These are phyloP conservation scores for Eudorcas thomsonii DNA, from an alignment of 2,113 vertebrate species.

Conservation along the genomic window DNA sequence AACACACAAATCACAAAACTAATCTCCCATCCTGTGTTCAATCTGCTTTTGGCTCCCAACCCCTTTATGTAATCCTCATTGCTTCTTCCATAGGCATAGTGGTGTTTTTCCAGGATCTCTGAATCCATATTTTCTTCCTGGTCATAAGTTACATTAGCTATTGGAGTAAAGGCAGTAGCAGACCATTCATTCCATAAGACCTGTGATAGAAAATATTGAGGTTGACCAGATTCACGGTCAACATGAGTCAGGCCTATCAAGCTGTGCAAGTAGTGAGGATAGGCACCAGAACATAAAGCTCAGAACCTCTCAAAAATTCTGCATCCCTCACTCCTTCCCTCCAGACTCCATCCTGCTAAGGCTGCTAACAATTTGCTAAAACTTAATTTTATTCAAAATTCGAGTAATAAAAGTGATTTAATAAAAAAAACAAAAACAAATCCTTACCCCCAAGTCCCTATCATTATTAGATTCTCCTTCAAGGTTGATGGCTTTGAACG, in stretches of 20 bases:
- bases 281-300: neutral
- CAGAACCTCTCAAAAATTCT: neutral
- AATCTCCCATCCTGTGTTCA: neutral
- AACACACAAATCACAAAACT: neutral
- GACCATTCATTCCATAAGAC: neutral
- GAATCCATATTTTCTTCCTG: neutral
- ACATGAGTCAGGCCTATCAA: neutral
- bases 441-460: neutral
- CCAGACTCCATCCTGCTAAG: neutral
- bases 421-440: neutral
- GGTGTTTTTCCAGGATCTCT: neutral
- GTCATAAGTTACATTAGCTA: neutral
- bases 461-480: neutral
- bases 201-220: neutral
- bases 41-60: neutral
- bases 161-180: neutral
- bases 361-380: neutral
- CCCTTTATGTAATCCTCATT: neutral
- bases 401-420: slow-evolving; percentile 37
- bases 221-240: neutral
- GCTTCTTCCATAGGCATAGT: neutral
- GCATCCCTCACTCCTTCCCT: neutral
- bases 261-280: neutral
- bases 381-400: neutral
- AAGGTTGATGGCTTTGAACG: neutral